phyloP scores from a whole-genome alignment of 2,888 invertebrate species.

The Andricus curvator region DNA sequence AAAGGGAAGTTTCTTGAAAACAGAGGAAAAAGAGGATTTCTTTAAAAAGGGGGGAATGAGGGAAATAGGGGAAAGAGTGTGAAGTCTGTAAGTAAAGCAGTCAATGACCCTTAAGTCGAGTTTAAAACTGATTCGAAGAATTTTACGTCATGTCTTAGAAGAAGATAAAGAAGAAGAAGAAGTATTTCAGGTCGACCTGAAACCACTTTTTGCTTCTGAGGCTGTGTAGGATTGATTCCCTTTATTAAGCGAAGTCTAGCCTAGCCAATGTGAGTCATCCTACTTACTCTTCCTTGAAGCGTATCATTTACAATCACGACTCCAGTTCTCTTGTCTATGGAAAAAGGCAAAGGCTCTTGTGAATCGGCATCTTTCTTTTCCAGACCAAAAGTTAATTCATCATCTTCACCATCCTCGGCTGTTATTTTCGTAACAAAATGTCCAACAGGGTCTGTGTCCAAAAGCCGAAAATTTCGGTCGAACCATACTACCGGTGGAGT shows the following conservation, averaged over 20 bases:
- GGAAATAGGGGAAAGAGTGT: no score
- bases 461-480: conserved; percentile 87
- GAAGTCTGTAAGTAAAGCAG: not conserved
- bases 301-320: conserved; percentile 90
- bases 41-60: no score
- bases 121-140: conserved; percentile 3
- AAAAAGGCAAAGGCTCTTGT: conserved; percentile 84
- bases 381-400: conserved; percentile 84
- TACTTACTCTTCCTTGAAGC: conserved; percentile 86
- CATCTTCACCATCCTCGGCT: conserved; percentile 84
- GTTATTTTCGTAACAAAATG: conserved; percentile 85
- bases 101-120: not conserved
- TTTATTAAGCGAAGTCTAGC: conserved; percentile 30
- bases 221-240: conserved; percentile 20
- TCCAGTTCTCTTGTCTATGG: conserved; percentile 87
- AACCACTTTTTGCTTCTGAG: conserved; percentile 26
- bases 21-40: no score
- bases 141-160: not conserved
- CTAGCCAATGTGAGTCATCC: conserved; percentile 18
- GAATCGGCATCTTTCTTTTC: conserved; percentile 79
- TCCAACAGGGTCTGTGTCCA: conserved; percentile 86
- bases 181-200: conserved; percentile 35
- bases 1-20: no score
- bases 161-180: not conserved
- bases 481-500: conserved; percentile 86